Percentiles rank a stretch among this genome's conserved stretches.
Evolutionary conservation across 1,140 invertebrate genomes (phyloP).

Genomic region (Drosophila kanapiae): DNA sequence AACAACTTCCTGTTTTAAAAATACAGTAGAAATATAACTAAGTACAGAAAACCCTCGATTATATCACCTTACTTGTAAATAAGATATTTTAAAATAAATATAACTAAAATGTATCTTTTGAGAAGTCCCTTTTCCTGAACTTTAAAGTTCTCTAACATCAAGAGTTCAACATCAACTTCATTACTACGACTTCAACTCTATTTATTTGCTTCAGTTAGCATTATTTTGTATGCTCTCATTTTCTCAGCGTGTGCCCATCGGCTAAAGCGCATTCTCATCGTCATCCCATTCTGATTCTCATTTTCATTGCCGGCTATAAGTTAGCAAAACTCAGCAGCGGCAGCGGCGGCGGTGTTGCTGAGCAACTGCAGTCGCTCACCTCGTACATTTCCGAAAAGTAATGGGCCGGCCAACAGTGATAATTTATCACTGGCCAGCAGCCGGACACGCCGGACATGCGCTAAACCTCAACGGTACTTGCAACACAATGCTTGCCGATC

Average conservation of each 20-base stretch:
- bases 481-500: conserved; percentile 59
- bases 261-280: conserved; percentile 69
- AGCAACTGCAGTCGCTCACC: conserved; percentile 67
- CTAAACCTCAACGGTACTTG: conserved; percentile 72
- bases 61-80: neutral
- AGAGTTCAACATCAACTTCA: neutral
- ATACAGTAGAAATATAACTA: no score
- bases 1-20: neutral
- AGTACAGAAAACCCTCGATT: neutral
- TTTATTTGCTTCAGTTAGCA: conserved; percentile 2
- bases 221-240: neutral
- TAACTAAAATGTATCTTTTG: neutral
- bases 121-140: neutral
- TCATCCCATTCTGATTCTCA: conserved; percentile 57
- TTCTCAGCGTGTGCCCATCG: conserved; percentile 34
- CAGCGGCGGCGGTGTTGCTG: conserved; percentile 23
- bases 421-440: conserved; percentile 82
- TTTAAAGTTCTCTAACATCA: neutral
- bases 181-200: neutral
- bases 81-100: neutral
- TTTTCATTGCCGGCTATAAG: conserved; percentile 72
- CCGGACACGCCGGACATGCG: conserved; percentile 79
- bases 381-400: conserved; percentile 81
- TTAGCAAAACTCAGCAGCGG: conserved; percentile 28
- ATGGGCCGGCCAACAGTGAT: conserved; percentile 78